These are phyloP conservation scores for Drosophila buzzatii DNA, from an alignment of 2,888 invertebrate genomes.

Conservation along the genomic window DNA sequence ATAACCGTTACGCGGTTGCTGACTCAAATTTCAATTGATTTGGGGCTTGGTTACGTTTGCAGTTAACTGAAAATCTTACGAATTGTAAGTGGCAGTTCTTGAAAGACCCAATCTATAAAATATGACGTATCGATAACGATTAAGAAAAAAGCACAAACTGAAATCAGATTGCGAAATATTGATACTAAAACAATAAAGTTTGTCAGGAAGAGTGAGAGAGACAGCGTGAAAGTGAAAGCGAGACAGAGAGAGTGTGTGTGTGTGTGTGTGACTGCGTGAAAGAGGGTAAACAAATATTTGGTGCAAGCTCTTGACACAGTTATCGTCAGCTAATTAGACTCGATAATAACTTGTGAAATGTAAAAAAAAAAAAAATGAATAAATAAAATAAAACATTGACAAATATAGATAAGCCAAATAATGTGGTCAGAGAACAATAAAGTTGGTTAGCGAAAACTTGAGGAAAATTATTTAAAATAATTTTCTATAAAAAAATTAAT, in stretches of 20 bases:
- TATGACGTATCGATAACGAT: slow-evolving; percentile 51
- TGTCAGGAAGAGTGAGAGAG: not conserved
- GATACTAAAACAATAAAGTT: slow-evolving; percentile 23
- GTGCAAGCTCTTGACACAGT: slow-evolving; percentile 56
- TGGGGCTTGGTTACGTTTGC: not conserved
- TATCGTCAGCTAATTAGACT: slow-evolving; percentile 47
- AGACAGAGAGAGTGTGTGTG: not conserved
- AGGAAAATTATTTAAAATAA: too few species aligned
- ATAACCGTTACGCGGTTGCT: slow-evolving; percentile 18
- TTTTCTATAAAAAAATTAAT: too few species aligned
- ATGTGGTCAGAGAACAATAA: not conserved
- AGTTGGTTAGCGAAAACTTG: not conserved
- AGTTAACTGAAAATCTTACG: slow-evolving; percentile 15
- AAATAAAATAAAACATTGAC: not conserved
- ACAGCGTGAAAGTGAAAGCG: not conserved
- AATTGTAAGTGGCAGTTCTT: slow-evolving; percentile 5
- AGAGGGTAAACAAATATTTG: slow-evolving; percentile 56
- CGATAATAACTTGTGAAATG: slow-evolving; percentile 30
- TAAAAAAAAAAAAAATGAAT: not conserved
- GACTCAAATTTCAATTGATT: slow-evolving; percentile 34
- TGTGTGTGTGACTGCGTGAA: not conserved
- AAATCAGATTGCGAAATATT: slow-evolving; percentile 57
- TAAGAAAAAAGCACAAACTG: slow-evolving; percentile 9
- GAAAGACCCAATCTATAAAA: slow-evolving; percentile 30
- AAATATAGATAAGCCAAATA: not conserved